Evolutionary conservation across 2,113 vertebrate species (phyloP).

Genomic region (Oceanodroma tethys): DNA sequence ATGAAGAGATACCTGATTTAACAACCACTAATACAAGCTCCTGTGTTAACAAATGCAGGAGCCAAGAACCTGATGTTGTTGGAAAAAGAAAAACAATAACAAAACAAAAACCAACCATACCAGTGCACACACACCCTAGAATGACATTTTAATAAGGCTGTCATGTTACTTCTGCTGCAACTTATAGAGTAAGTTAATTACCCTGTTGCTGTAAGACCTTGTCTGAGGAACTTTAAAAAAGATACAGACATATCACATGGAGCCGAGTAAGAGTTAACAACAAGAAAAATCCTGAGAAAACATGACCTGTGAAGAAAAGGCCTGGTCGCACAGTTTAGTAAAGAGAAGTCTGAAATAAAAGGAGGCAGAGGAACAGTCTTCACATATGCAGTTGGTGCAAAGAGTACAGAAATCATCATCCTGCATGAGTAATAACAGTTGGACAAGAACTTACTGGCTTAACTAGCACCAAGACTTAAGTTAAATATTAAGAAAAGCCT

Average conservation of each 20-base stretch:
- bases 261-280: not conserved
- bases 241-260: not conserved
- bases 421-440: not conserved
- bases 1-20: not conserved
- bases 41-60: not conserved
- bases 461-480: not conserved
- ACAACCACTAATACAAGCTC: not conserved
- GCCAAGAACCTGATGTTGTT: not conserved
- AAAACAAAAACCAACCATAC: not conserved
- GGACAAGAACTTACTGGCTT: not conserved
- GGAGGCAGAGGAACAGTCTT: not conserved
- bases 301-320: not conserved
- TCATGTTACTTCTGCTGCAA: not conserved
- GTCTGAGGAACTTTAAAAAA: not conserved
- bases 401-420: not conserved
- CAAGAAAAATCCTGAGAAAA: not conserved
- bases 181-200: not conserved
- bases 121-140: not conserved
- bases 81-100: not conserved
- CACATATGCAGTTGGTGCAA: not conserved
- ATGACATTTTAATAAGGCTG: not conserved
- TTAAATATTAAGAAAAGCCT: slow-evolving; percentile 35
- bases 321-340: not conserved
- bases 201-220: not conserved
- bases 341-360: not conserved